phyloP scores from a whole-genome alignment of 2,113 vertebrate species.

The rabbit (Oryctolagus cuniculus) region DNA sequence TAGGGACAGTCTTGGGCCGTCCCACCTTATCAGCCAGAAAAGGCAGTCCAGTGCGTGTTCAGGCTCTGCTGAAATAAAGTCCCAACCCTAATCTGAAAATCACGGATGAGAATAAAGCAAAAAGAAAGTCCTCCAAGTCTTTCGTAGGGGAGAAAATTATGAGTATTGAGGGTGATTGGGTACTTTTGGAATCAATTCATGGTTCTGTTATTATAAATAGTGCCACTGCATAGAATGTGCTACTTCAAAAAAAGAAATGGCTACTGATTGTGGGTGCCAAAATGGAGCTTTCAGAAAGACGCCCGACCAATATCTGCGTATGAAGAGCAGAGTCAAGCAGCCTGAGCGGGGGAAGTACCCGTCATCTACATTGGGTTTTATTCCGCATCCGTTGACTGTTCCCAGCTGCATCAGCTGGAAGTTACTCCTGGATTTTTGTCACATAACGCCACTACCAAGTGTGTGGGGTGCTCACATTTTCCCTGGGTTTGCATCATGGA shows the following conservation, averaged over 20 bases:
- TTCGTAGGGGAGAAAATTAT: neutral
- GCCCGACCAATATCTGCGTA: neutral
- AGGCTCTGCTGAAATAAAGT: neutral
- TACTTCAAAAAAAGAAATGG: neutral
- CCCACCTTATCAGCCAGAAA: neutral
- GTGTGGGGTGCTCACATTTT: neutral
- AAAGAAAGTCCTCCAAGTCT: neutral
- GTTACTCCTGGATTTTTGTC: neutral
- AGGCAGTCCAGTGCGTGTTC: neutral
- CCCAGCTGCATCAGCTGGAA: neutral
- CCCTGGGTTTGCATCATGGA: neutral
- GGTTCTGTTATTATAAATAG: neutral
- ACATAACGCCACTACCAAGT: neutral
- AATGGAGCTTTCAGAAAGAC: neutral
- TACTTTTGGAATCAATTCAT: neutral
- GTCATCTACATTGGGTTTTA: neutral
- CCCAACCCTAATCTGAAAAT: neutral
- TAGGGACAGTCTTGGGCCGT: neutral
- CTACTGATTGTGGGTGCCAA: too few species aligned
- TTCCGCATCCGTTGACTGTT: neutral
- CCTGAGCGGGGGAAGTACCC: too few species aligned
- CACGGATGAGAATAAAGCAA: neutral
- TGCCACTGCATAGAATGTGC: neutral
- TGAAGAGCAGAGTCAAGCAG: neutral
- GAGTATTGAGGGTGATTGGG: neutral